phyloP scores from a whole-genome alignment of 2,888 invertebrate genomes.

The Drosophila neutralis region DNA sequence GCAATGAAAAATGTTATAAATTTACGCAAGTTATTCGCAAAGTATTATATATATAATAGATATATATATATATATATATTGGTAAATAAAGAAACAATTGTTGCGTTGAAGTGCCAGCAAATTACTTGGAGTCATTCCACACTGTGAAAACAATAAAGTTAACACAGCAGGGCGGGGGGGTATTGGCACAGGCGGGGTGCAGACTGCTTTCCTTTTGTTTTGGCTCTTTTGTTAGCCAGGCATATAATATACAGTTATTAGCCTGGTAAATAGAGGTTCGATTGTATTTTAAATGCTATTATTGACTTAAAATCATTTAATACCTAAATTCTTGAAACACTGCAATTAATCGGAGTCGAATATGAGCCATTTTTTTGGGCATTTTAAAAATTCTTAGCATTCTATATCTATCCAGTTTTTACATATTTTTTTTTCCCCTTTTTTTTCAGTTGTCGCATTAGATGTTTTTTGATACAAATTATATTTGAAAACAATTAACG shows the following conservation, averaged over 20 bases:
- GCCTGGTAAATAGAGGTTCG: not conserved
- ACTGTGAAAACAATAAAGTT: not conserved
- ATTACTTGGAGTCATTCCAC: constrained; percentile 3
- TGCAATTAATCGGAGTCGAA: not conserved
- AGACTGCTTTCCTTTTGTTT: not conserved
- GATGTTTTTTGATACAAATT: not conserved
- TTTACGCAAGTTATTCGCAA: constrained; percentile 48
- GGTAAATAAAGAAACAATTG: constrained; percentile 55
- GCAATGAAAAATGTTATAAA: constrained; percentile 32
- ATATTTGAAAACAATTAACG: not conserved
- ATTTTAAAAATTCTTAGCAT: not conserved
- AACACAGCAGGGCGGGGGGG: not conserved
- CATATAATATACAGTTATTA: not conserved
- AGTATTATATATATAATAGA: constrained; percentile 15
- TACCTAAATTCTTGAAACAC: not conserved
- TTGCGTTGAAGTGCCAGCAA: constrained; percentile 5
- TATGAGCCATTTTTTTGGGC: not conserved
- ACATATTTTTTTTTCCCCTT: not conserved
- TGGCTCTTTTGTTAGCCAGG: not conserved
- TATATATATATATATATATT: constrained; percentile 1
- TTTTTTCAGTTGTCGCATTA: not conserved
- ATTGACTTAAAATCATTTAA: not conserved
- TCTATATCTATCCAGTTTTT: not conserved
- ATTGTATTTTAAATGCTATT: not conserved
- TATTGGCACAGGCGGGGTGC: not conserved